A percentile compares a stretch with the other conserved stretches of the same genome.
Evolutionary conservation across 2,797 vertebrate species (phyloP).

Genomic region (Salarias fasciatus): DNA sequence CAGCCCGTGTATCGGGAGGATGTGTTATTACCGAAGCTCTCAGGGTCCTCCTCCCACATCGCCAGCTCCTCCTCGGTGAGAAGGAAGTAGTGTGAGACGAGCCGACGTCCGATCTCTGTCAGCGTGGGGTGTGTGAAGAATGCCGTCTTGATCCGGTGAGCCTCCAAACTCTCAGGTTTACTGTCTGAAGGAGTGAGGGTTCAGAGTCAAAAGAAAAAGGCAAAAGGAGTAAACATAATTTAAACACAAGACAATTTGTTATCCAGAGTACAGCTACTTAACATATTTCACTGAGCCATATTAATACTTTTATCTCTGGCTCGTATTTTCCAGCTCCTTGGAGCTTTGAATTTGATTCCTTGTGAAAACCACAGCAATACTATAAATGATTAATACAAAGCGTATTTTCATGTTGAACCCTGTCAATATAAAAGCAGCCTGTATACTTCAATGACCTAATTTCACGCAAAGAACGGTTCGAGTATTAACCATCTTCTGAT

Average conservation of each 20-base stretch:
- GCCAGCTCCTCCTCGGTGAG: constrained; percentile 92
- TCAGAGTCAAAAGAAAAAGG: neutral
- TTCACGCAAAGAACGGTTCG: too few relatives aligned
- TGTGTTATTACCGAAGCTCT: constrained; percentile 91
- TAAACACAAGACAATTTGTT: neutral
- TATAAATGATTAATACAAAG: too few relatives aligned
- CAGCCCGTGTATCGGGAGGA: constrained; percentile 15
- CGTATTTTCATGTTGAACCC: too few relatives aligned
- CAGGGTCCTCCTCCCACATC: constrained; percentile 99
- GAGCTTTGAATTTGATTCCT: too few relatives aligned
- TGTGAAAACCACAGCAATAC: too few relatives aligned
- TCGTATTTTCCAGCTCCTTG: neutral
- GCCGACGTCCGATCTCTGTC: constrained; percentile 92
- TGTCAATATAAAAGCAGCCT: too few relatives aligned
- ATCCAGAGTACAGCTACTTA: neutral
- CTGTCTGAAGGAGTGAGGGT: constrained; percentile 82
- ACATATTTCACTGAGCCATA: neutral
- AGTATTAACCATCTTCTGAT: too few relatives aligned
- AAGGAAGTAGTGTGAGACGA: constrained; percentile 96
- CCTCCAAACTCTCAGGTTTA: constrained; percentile 95
- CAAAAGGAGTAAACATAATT: neutral
- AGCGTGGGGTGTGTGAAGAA: constrained; percentile 97
- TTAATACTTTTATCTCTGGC: neutral
- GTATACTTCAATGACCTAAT: too few relatives aligned
- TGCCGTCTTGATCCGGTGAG: constrained; percentile 93